A percentile compares a stretch with the other conserved stretches of the same genome.
phyloP scores from a whole-genome alignment of 2,113 vertebrate species.

The Nannospalax galili region DNA sequence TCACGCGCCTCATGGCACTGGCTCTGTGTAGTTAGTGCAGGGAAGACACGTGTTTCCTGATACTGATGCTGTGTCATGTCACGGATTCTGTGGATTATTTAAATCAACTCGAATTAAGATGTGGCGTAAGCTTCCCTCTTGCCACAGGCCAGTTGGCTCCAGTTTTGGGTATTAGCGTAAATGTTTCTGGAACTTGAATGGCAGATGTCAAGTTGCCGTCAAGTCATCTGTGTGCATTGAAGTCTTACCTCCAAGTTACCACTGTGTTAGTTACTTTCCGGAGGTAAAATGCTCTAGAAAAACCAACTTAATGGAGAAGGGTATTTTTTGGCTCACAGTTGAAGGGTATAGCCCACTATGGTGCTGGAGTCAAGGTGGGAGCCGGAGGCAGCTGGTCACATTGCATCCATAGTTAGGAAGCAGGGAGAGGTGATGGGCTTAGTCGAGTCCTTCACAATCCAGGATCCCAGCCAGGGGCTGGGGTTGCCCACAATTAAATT shows the following conservation, averaged over 20 bases:
- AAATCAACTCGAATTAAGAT: not conserved
- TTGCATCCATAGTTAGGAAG: not conserved
- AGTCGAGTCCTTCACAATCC: not conserved
- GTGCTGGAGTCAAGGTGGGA: not conserved
- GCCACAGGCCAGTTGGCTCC: accelerated
- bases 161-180: not conserved
- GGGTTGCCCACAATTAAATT: not conserved
- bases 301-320: not conserved
- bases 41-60: not conserved
- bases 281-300: not conserved
- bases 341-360: not conserved
- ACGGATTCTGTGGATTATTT: not conserved
- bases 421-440: not conserved
- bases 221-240: not conserved
- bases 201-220: not conserved
- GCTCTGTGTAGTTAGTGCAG: not conserved
- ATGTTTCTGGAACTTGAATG: not conserved
- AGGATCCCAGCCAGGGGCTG: not conserved
- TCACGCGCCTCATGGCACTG: too few relatives aligned
- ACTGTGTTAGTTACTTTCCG: not conserved
- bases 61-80: not conserved
- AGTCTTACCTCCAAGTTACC: not conserved
- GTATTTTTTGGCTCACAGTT: not conserved
- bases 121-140: not conserved
- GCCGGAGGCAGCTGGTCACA: not conserved